Percentiles rank a stretch among this genome's conserved stretches.
Evolutionary conservation across 2,888 invertebrate species (phyloP).

Genomic region (Heliconius erato): DNA sequence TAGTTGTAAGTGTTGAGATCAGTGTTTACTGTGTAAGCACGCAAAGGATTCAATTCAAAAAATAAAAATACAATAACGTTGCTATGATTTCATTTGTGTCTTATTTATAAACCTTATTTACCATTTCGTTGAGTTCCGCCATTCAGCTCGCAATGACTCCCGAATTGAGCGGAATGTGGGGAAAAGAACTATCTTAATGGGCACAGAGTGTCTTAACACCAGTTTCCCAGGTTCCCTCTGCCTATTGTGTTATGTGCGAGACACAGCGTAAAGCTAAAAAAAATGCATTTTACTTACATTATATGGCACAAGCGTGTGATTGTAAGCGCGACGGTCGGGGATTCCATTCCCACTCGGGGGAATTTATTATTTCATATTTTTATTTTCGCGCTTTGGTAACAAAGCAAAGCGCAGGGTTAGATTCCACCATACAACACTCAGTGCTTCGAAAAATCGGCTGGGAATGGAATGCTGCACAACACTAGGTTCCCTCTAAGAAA

Average conservation of each 20-base stretch:
- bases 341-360: no score
- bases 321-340: no score
- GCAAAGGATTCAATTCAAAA: constrained; percentile 88
- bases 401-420: no score
- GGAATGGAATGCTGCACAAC: no score
- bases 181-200: neutral
- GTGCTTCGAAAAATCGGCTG: no score
- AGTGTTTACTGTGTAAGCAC: constrained; percentile 91
- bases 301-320: no score
- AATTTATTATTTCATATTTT: no score
- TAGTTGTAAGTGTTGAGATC: constrained; percentile 89
- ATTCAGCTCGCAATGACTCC: neutral
- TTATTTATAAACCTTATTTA: constrained; percentile 62
- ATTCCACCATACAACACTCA: no score
- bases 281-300: no score
- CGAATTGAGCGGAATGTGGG: neutral
- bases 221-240: neutral
- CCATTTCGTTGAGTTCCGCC: neutral
- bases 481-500: no score
- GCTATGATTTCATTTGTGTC: constrained; percentile 85
- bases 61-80: constrained; percentile 89
- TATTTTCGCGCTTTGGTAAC: no score
- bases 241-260: neutral
- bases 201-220: neutral
- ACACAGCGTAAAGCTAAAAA: neutral